phyloP scores from a whole-genome alignment of 2,113 vertebrate genomes.

The Pandion haliaetus region DNA sequence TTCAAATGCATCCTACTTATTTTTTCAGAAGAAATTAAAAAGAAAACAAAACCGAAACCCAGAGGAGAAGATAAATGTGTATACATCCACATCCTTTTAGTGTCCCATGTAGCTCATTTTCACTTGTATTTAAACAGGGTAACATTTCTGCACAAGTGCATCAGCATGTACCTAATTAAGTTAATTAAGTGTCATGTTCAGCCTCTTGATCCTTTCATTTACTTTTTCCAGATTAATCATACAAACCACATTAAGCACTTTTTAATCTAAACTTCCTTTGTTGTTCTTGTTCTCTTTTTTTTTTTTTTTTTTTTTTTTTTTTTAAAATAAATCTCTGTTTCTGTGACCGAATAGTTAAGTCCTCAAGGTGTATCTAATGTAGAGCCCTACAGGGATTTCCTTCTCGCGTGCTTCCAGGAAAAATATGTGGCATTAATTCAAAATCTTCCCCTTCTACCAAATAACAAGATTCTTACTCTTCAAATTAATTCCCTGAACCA shows the following conservation, averaged over 20 bases:
- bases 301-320: not conserved
- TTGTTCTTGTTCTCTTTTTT: not conserved
- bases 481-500: not conserved
- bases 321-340: not conserved
- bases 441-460: not conserved
- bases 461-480: not conserved
- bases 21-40: not conserved
- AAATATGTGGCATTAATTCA: not conserved
- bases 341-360: not conserved
- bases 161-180: not conserved
- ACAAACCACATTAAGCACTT: not conserved
- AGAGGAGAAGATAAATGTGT: not conserved
- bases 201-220: slow-evolving; percentile 8
- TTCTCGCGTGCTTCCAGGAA: not conserved
- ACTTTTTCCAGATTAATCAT: not conserved
- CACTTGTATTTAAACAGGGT: not conserved
- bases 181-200: slow-evolving; percentile 29
- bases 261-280: not conserved
- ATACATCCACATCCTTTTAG: not conserved
- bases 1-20: not conserved
- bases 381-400: not conserved
- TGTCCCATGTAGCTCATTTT: not conserved
- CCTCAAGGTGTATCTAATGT: not conserved
- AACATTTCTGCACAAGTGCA: not conserved
- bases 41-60: not conserved